These are phyloP conservation scores for Pyralis farinalis DNA, from an alignment of 2,888 invertebrate genomes.

Conservation along the genomic window DNA sequence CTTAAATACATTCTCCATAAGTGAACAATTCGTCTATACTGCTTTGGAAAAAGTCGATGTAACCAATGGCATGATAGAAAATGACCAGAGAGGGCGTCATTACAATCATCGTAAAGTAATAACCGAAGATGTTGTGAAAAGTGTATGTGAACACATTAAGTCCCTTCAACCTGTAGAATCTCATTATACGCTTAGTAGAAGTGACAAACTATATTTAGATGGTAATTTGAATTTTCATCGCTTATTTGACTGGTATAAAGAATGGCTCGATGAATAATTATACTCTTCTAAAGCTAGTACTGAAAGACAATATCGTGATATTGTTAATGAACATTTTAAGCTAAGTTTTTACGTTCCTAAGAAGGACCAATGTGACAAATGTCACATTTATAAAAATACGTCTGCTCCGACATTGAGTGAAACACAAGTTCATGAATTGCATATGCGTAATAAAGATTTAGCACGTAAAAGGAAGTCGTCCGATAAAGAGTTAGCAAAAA, in stretches of 20 bases:
- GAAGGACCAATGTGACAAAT: too few relatives aligned
- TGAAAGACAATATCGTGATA: too few relatives aligned
- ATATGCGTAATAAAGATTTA: background rate
- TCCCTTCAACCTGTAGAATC: conserved; percentile 1
- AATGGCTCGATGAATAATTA: too few relatives aligned
- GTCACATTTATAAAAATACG: too few relatives aligned
- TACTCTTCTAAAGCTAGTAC: too few relatives aligned
- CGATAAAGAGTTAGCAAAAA: background rate
- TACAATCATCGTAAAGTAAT: too few relatives aligned
- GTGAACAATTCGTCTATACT: conserved; percentile 7
- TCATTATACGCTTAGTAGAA: conserved; percentile 1
- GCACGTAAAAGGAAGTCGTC: background rate
- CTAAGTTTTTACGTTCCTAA: conserved; percentile 5
- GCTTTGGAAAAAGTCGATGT: conserved; percentile 8
- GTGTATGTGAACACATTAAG: conserved; percentile 12
- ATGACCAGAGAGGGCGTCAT: conserved; percentile 9
- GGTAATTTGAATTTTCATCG: too few relatives aligned
- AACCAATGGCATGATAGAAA: conserved; percentile 3
- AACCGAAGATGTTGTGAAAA: conserved; percentile 8
- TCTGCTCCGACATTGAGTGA: background rate
- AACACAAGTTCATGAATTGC: background rate
- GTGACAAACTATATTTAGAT: conserved; percentile 2
- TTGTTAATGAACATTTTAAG: conserved; percentile 8
- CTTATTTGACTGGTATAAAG: too few relatives aligned
- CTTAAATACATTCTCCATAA: conserved; percentile 10